Base-by-base conservation (phyloP, 2,113 vertebrate genomes). In the Vidua chalybeata region DNA sequence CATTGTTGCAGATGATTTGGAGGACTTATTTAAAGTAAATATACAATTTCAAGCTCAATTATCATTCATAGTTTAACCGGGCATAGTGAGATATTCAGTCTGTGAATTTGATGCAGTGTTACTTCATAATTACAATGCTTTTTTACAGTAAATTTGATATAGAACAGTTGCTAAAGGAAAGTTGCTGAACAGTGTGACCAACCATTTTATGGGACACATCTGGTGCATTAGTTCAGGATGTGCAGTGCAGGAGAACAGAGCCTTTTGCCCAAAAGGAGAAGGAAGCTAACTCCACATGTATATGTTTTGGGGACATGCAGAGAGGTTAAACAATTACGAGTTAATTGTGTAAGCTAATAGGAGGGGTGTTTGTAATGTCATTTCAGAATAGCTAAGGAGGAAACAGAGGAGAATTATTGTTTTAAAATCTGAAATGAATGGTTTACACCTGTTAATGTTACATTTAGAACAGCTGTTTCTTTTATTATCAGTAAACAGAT, bases 401-500 rank as follows among this genome's bases (percentile, higher is more conserved):
- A 98, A 98, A 97, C 69, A 94, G 96, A 95, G 68, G 95, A 95
- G 96, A 96, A 97, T 94, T 97, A 97, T 94, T 97, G 95, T 97
- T 97, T 78, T 96, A 96, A 97, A 97, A 97, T 97, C 97, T 97
- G 97, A 95, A 87, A 94, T 97, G 97, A 97, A 97, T 59, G 71
- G 91, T 98, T 97, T 98, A 98, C 98, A 98, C 98, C 98, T 98
- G 98, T 98, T 98, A 97, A 95, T 96, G 95, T 97, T 97, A 98
- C 96, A 84, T 97, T 98, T 97, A 94, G 96, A 97, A 97, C 98
- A 98, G 98, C 98, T 98, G 98, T 97, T 97, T 98, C 97, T 98
- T 98, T 98, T 98, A 98, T 97, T 98, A 98, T 98, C 97, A 95
- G 97, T 98, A 98, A 98, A 98, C 98, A 98, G 98, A 98, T 98